These are phyloP conservation scores for Stratiomys singularior DNA, from an alignment of 2,888 invertebrate species.

Conservation along the genomic window DNA sequence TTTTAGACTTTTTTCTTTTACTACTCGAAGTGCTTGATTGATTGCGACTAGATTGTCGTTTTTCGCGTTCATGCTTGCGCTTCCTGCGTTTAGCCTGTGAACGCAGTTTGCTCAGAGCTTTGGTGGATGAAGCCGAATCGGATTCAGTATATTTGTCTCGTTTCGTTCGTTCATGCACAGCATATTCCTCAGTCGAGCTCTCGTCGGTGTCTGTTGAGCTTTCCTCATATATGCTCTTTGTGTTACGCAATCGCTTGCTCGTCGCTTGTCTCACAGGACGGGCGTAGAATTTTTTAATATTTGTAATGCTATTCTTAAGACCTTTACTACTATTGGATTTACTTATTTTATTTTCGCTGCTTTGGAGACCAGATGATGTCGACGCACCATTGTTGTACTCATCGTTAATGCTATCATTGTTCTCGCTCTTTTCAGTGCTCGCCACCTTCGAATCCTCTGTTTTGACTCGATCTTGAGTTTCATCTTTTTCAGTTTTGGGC, in stretches of 20 bases:
- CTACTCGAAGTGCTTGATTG: neutral
- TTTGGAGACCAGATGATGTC: conserved; percentile 48
- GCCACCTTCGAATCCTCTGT: conserved; percentile 24
- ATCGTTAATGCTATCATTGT: conserved; percentile 16
- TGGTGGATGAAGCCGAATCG: neutral
- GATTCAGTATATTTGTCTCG: neutral
- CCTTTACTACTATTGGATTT: conserved; percentile 14
- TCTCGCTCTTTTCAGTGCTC: neutral
- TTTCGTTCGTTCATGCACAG: neutral
- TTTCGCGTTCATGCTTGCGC: conserved; percentile 22
- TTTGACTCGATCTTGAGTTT: neutral
- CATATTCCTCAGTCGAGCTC: conserved; percentile 10
- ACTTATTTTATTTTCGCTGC: neutral
- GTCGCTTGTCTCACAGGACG: conserved; percentile 43
- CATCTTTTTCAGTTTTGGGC: neutral
- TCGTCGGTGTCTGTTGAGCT: conserved; percentile 40
- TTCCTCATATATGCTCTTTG: conserved; percentile 49
- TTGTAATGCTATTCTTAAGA: conserved; percentile 27
- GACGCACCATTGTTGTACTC: conserved; percentile 50
- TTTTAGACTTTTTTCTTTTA: conserved; percentile 42
- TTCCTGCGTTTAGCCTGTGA: conserved; percentile 15
- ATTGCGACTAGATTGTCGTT: neutral
- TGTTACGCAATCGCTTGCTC: conserved; percentile 20
- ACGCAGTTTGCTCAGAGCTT: neutral
- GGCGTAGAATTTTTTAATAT: conserved; percentile 48